Evolutionary conservation across 2,113 vertebrate species (phyloP), one percentile per base, ranked within the genome.

Genomic region (Cochlearius cochlearius): DNA sequence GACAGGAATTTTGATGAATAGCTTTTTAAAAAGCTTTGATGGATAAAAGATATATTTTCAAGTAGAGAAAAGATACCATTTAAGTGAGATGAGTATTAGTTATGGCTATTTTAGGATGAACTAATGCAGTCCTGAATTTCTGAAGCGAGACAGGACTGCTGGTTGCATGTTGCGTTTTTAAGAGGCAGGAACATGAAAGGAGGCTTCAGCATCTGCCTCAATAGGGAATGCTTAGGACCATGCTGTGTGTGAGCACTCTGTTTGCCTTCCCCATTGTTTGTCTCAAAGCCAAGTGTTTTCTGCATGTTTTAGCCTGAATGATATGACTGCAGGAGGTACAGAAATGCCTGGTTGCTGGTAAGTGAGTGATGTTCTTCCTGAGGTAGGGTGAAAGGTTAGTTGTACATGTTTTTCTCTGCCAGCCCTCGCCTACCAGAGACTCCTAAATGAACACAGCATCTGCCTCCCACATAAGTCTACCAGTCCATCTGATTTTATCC

Each of bases 51-150:
- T 16, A 5, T 80, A 73, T 93, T 96, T 94, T 92, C 23, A 86
- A 95, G 18, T 91, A 78, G 30, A 91, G 91, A 96, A 85, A 66
- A 79, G 90, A 89, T 84, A 36, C n/a, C 5, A 67, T 93, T 95
- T 94, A 80, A 79, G 55, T 38, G 22, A 93, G 69, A 43, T 39
- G 64, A 94, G 73, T 95, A 36, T 91, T 90, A 91, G 68, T 58
- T 91, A 69, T 15, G 80, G 23, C 63, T 81, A 32, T 92, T 96
- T 92, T 66, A 66, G 29, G 53, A 53, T 72, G 55, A 94, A 55
- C 25, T 85, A 85, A 73, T 88, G 67, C 52, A 75, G 34, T 75
- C 27, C 52, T 76, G 62, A 75, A 64, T 81, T 93, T 94, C 13
- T 96, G 74, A 93, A 96, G 74, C 4, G 25, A 73, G 50, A 53